Conservation (phyloP, 2,797 vertebrate genomes). For the Pelodytes ibericus region DNA sequence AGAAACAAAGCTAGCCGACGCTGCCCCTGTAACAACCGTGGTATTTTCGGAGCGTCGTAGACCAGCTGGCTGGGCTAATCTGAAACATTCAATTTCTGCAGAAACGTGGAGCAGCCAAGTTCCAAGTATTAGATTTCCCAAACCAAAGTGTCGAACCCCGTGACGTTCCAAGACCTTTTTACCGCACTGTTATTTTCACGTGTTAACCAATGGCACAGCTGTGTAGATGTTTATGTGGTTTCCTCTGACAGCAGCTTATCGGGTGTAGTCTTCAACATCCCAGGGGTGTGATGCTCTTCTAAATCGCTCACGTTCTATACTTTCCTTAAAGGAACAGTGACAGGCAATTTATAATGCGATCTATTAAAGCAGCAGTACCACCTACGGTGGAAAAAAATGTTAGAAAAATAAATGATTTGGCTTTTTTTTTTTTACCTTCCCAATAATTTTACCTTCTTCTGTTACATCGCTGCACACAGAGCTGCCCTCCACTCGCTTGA, state of each 20-base stretch:
- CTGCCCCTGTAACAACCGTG: constrained; percentile 56
- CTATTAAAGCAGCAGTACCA: too few relatives aligned
- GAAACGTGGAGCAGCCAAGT: constrained; percentile 59
- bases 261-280: constrained; percentile 9
- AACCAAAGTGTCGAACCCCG: constrained; percentile 64
- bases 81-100: constrained; percentile 60
- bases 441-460: too few relatives aligned
- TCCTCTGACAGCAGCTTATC: constrained; percentile 45
- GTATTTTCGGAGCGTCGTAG: constrained; percentile 56
- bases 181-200: constrained; percentile 62
- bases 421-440: too few relatives aligned
- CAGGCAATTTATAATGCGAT: too few relatives aligned
- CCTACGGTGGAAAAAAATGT: too few relatives aligned
- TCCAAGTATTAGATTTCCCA: constrained; percentile 65
- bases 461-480: too few relatives aligned
- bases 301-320: background rate
- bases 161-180: constrained; percentile 65
- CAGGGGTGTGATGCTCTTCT: background rate
- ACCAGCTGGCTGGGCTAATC: constrained; percentile 62
- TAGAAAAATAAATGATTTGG: too few relatives aligned
- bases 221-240: constrained; percentile 62
- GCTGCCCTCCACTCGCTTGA: too few relatives aligned
- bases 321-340: background rate
- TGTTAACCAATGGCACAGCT: constrained; percentile 73
- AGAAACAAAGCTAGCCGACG: constrained; percentile 19